Evolutionary conservation across 2,113 vertebrate species (phyloP).

Genomic region (Rhombomys opimus): DNA sequence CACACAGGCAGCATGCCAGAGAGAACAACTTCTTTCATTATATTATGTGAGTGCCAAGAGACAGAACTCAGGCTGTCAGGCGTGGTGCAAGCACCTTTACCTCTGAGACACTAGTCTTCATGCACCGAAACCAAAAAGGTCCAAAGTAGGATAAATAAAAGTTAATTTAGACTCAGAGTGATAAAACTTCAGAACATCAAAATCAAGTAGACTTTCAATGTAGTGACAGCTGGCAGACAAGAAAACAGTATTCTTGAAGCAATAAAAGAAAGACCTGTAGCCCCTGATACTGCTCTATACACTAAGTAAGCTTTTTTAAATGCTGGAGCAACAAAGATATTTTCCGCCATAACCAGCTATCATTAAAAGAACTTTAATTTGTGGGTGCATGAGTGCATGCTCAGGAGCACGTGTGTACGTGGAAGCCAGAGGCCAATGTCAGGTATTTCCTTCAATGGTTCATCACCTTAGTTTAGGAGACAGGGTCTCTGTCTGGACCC

Average conservation of each 20-base stretch:
- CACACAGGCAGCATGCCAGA: background rate
- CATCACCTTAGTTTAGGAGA: background rate
- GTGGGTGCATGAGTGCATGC: background rate
- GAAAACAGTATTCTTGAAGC: background rate
- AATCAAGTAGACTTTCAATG: background rate
- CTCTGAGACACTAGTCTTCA: background rate
- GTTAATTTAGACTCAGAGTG: background rate
- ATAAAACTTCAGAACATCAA: conserved; percentile 11
- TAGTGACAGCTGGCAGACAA: background rate
- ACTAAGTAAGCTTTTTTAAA: conserved; percentile 41
- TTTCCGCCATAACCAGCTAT: conserved; percentile 28
- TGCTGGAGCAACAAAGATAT: conserved; percentile 4
- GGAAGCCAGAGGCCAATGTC: background rate
- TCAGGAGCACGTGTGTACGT: background rate
- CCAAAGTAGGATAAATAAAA: conserved; percentile 23
- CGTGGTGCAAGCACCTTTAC: background rate
- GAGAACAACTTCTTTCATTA: background rate
- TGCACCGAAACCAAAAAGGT: conserved; percentile 25
- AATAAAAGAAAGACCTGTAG: background rate
- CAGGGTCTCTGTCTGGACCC: background rate
- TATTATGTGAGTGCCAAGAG: background rate
- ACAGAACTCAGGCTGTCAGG: background rate
- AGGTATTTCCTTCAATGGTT: background rate
- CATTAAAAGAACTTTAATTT: background rate
- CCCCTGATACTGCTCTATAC: background rate